Evolutionary conservation across 2,113 vertebrate species (phyloP).

Genomic region (Peromyscus maniculatus): DNA sequence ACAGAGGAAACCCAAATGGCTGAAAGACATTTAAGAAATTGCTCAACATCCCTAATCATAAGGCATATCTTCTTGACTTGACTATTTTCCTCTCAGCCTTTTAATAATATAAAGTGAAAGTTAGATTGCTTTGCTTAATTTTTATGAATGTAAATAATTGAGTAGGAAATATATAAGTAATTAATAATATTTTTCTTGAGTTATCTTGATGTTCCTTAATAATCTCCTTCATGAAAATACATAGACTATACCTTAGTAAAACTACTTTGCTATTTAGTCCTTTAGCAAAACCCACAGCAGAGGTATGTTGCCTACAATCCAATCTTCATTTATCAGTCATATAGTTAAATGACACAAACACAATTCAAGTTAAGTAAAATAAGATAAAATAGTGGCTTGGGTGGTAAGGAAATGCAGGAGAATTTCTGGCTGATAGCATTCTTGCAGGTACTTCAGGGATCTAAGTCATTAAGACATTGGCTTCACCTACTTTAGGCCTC

Average conservation of each 20-base stretch:
- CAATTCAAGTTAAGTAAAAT: background rate
- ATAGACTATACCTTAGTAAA: background rate
- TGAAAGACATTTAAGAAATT: too few relatives aligned
- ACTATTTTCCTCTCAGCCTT: background rate
- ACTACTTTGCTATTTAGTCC: background rate
- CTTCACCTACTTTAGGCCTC: background rate
- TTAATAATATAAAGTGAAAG: background rate
- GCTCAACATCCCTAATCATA: too few relatives aligned
- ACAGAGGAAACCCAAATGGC: too few relatives aligned
- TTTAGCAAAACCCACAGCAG: background rate
- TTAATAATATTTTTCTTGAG: constrained; percentile 40
- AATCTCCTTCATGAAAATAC: background rate
- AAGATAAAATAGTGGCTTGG: background rate
- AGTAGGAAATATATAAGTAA: background rate
- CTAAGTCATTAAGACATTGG: background rate
- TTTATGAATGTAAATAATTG: background rate
- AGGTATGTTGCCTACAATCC: background rate
- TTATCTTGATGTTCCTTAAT: background rate
- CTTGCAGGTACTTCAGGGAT: background rate
- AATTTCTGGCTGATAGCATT: background rate
- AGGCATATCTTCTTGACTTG: background rate
- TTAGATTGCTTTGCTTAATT: constrained; percentile 1
- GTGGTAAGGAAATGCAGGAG: background rate
- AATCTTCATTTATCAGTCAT: background rate
- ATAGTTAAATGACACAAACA: background rate